Evolutionary conservation across 1,140 invertebrate species (phyloP), one percentile per base, ranked within the genome.

Genomic region (Euura lappo): DNA sequence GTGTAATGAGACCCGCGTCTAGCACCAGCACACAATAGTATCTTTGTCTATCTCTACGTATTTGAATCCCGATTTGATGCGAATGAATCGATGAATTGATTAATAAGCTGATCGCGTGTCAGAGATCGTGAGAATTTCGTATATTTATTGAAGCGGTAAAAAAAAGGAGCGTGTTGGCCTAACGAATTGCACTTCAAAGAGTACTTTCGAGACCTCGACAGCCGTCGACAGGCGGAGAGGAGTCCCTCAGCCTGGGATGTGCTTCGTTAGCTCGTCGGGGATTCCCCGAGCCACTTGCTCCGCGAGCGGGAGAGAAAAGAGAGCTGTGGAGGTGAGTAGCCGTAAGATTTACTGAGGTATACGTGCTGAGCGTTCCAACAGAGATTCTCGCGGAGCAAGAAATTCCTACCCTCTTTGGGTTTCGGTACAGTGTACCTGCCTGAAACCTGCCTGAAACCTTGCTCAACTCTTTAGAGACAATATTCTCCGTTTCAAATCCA

Each of bases 281-380:
- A n/a, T 60, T 60, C n/a, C n/a, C 51, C 51, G n/a, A 60, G 51
- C 51, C 51, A n/a, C n/a, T 60, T 60, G 51, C n/a, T n/a, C 51
- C 2, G 51, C 51, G 51, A 60, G n/a, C n/a, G n/a, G n/a, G n/a
- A n/a, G 51, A 60, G 51, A 60, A n/a, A n/a, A 60, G 51, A 60
- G 51, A 60, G n/a, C 51, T 8, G 51, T n/a, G 51, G 51, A 60
- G 51, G 51, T n/a, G 4, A 60, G 51, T 60, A 60, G 51, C 51
- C 51, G 51, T 60, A 60, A 60, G 51, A 60, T 60, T 60, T 60
- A 60, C 51, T 60, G n/a, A 60, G 51, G n/a, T 60, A 60, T 60
- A 60, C 51, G 51, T 60, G 51, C 51, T n/a, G 8, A 10, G 51
- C 51, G 51, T 60, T 60, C 51, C 51, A n/a, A 60, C 51, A 60